Conservation (phyloP, 2,888 invertebrate species). For the Lasius fuliginosus region DNA sequence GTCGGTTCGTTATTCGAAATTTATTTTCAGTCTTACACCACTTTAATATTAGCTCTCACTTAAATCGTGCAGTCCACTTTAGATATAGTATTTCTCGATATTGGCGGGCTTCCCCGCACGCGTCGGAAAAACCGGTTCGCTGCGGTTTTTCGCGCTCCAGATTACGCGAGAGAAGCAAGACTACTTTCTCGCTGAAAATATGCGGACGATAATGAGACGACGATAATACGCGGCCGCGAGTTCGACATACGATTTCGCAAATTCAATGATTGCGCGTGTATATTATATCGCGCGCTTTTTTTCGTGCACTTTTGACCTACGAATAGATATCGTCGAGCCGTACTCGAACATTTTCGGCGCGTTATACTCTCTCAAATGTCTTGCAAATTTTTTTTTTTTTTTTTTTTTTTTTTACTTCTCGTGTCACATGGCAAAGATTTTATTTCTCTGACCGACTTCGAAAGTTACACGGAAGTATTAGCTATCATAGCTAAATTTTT, state of each 20-base stretch:
- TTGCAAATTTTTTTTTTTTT: background rate
- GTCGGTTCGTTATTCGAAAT: background rate
- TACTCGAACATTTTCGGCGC: background rate
- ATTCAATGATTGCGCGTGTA: background rate
- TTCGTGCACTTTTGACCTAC: conserved; percentile 10
- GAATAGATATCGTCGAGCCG: background rate
- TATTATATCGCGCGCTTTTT: background rate
- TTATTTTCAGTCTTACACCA: background rate
- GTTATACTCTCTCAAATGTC: background rate
- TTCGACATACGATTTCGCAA: conserved; percentile 32
- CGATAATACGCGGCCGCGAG: conserved; percentile 38
- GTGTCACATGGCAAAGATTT: background rate
- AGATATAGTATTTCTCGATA: conserved; percentile 24
- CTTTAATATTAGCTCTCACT: background rate
- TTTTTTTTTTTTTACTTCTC: background rate
- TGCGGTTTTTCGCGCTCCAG: conserved; percentile 46
- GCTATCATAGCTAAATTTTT: no score
- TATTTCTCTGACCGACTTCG: background rate
- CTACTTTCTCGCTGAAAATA: conserved; percentile 46
- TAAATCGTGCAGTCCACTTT: background rate
- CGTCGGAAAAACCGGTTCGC: conserved; percentile 59
- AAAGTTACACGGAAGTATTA: background rate
- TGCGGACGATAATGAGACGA: conserved; percentile 18
- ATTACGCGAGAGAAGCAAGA: conserved; percentile 13
- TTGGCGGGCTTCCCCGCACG: background rate